Evolutionary conservation across 2,888 invertebrate genomes (phyloP), one percentile per base, ranked within the genome.

Genomic region (Chaitophorus viminalis): DNA sequence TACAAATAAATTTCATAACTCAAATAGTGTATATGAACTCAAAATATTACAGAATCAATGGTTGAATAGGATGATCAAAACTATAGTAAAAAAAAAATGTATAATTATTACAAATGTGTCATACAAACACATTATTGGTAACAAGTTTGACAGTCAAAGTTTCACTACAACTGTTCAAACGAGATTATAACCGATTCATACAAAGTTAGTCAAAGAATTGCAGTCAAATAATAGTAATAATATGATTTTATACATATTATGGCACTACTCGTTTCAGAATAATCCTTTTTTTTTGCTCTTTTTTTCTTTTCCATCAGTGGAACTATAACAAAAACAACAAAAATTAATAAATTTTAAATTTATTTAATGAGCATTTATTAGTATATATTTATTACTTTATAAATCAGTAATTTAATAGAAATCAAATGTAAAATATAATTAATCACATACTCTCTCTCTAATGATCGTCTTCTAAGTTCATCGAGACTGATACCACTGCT

Each of bases 271-370:
- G 75, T 75, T 88, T 88, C 74, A 89, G 93, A 97, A 96, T 92
- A 96, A 94, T 92, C 96, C 96, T 93, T 96, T 96, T 94, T 96
- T 96, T 94, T 96, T 96, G 92, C 94, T 95, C 93, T 96, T 96
- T 92, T 96, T 96, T 91, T 96, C 96, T 93, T 96, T 96, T 90
- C 96, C 96, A 91, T 96, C 96, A 90, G 96, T 94, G 90, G 95
- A 93, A 92, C 95, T 95, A 94, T 90, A 94, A 94, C 89, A 90
- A 90, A 74, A 78, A n/a, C n/a, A n/a, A n/a, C n/a, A n/a, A n/a
- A n/a, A n/a, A n/a, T n/a, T n/a, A n/a, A n/a, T n/a, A n/a, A n/a
- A n/a, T n/a, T n/a, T n/a, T n/a, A n/a, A n/a, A n/a, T n/a, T n/a
- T n/a, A n/a, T n/a, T n/a, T n/a, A n/a, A n/a, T n/a, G n/a, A n/a